Evolutionary conservation across 2,888 invertebrate species (phyloP), one percentile per base, ranked within the genome.

Genomic region (Latrodectus elegans): DNA sequence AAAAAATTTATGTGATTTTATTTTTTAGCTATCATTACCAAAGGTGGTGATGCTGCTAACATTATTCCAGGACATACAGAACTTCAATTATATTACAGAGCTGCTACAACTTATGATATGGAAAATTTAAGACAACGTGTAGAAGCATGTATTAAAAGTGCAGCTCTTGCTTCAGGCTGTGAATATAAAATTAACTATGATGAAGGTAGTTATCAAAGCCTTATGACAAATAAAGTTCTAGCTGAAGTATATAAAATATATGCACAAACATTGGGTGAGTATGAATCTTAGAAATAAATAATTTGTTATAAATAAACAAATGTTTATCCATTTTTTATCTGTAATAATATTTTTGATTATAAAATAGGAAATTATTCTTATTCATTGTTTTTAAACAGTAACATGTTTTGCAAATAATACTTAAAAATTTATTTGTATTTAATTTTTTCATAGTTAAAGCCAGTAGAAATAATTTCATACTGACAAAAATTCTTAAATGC

Each of bases 141-240:
- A 0, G 77, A 90, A 17, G 68, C 75, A 0, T 91, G 91, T 89
- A 89, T 91, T 65, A 88, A 91, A 71, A 91, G 90, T 70, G 92
- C 92, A 10, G 92, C 91, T 15, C 22, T 51, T 10, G 74, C 89
- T 9, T 84, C 89, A 38, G 87, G 89, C 12, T 55, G 90, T 76
- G 10, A 91, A 91, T 49, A 83, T 1, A 8, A 53, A 15, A 52
- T 80, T 53, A 55, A 26, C 11, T 84, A 74, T 52, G 67, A 84
- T 22, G 67, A 53, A 12, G 26, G 76, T 68, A 71, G 68, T 4
- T 92, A 92, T 83, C 90, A 90, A 8, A 90, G 90, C 53, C 90
- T 92, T 51, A 77, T 91, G 65, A 90, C 91, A n/a, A 92, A 92
- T 84, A 88, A 89, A 26, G 89, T 90, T 1, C 88, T 92, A 53